Conservation (phyloP, 1,140 invertebrate species). For the Pachypeltis micranthus region DNA sequence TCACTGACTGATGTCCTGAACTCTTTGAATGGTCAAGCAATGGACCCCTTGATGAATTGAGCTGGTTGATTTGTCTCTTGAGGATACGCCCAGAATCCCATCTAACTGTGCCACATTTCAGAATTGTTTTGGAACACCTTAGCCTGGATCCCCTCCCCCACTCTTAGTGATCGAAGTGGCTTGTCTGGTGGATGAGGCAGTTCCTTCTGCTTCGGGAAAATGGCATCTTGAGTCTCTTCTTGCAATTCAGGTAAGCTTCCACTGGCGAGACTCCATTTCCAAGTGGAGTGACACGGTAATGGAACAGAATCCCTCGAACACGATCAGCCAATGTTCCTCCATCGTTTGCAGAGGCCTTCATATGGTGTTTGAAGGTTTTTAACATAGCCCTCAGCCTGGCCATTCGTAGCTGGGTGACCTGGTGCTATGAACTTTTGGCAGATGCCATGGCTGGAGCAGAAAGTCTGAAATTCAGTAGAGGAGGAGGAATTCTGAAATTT, state of each 20-base stretch:
- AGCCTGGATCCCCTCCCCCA: background rate
- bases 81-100: background rate
- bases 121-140: background rate
- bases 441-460: slow-evolving; percentile 28
- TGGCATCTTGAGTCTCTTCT: background rate
- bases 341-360: slow-evolving; percentile 4
- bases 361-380: slow-evolving; percentile 20
- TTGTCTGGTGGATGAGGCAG: background rate
- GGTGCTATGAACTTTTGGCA: slow-evolving; percentile 27
- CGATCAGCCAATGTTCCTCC: background rate
- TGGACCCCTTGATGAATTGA: background rate
- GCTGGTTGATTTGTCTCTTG: background rate
- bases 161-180: background rate
- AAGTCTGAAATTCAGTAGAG: slow-evolving; percentile 32
- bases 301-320: background rate
- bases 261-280: background rate
- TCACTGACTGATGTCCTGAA: too few species aligned
- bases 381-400: slow-evolving; percentile 17
- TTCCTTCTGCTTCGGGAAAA: background rate
- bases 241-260: background rate
- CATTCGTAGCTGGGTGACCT: slow-evolving; percentile 30
- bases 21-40: background rate
- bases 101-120: too few species aligned
- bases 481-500: too few species aligned
- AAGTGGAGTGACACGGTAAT: background rate